Percentiles rank a stretch among this genome's conserved stretches.
phyloP scores from a whole-genome alignment of 2,113 vertebrate species.

The Epinephelus cyanopodus region DNA sequence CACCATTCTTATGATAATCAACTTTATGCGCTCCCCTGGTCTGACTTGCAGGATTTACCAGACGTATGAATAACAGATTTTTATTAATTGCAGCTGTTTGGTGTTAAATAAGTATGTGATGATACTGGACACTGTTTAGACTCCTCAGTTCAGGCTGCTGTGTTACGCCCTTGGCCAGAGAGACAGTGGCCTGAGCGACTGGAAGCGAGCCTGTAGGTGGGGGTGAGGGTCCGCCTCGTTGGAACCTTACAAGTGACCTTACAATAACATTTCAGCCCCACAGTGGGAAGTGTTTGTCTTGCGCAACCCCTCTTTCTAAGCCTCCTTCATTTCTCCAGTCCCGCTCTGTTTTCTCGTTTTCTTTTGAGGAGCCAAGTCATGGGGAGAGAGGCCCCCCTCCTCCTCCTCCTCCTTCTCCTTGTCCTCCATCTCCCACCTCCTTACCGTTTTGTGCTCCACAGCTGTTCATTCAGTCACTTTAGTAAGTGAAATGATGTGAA shows the following conservation, averaged over 20 bases:
- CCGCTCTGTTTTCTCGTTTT: constrained; percentile 57
- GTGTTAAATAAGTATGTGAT: constrained; percentile 50
- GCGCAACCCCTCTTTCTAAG: constrained; percentile 61
- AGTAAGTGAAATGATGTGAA: constrained; percentile 80
- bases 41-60: constrained; percentile 36
- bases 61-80: constrained; percentile 36
- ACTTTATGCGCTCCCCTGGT: constrained; percentile 34
- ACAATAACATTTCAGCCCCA: constrained; percentile 76
- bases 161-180: constrained; percentile 51
- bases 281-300: constrained; percentile 80
- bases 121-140: constrained; percentile 39
- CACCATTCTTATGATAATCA: constrained; percentile 74
- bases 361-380: constrained; percentile 52
- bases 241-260: constrained; percentile 78
- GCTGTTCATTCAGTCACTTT: constrained; percentile 81
- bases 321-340: constrained; percentile 48
- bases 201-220: constrained; percentile 50
- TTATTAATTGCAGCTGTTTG: constrained; percentile 51
- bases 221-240: constrained; percentile 51
- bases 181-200: constrained; percentile 32
- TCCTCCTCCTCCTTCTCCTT: neutral
- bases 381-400: constrained; percentile 5
- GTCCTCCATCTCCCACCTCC: neutral
- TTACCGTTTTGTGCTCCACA: constrained; percentile 52
- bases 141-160: constrained; percentile 40